Evolutionary conservation across 2,113 vertebrate genomes (phyloP), one percentile per base, ranked within the genome.

Genomic region (Podiceps cristatus): DNA sequence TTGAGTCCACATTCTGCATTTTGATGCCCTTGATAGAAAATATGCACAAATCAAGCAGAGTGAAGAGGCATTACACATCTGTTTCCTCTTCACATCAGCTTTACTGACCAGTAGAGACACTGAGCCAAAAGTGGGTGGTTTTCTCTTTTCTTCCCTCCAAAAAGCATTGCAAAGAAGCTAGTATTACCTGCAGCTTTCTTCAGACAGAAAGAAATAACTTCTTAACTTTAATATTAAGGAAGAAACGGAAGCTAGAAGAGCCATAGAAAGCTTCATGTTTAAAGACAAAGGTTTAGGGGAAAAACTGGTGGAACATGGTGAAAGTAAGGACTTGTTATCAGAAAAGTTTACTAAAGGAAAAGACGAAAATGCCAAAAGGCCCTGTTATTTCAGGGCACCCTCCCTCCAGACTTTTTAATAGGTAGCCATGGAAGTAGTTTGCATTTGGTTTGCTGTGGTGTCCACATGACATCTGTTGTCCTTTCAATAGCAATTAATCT

Each of bases 1-100:
- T 29, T 53, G 12, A 10, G 16, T 33, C n/a, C 0, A 0, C 24
- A 29, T 68, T 86, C 29, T 49, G 37, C 0, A 0, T 68, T 92
- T 88, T 63, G 58, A 86, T 44, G 35, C 8, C 8, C 7, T n/a
- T 84, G 33, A 67, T 33, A 49, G 50, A 53, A 85, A 90, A 93
- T 2, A 29, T 1, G 6, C 29, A 35, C n/a, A 55, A 47, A 83
- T 22, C 6, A 25, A 76, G 28, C 0, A 47, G 5, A 77, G 9
- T 23, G 29, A 75, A 83, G 56, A 44, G 90, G 11, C 11, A 40
- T 53, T 35, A 52, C 20, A 27, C 8, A 45, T 50, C 6, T 52
- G 3, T 23, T 60, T 31, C 42, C 20, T 53, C 37, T 62, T 83
- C 47, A 45, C 12, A 58, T 27, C 27, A 73, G 29, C 22, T 93